Base-by-base conservation (phyloP, 2,113 vertebrate species). In the Cricetomys ansorgei region DNA sequence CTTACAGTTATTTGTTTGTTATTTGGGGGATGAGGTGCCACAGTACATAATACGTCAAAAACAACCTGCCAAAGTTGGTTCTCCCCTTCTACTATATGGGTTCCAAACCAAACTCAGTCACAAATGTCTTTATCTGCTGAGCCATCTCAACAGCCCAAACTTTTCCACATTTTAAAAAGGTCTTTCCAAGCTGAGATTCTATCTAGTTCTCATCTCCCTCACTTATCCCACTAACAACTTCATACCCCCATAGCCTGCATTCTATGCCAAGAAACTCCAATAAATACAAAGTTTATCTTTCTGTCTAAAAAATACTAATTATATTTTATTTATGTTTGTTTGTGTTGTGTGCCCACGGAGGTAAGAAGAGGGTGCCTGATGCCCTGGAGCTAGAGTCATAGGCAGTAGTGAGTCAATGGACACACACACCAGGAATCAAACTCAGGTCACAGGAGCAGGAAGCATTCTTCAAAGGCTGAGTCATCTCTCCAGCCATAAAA, bases 181-280 rank as follows among this genome's bases (percentile, higher is more conserved):
- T n/a, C 64, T 86, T 87, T 57, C 53, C 89, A 92, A 67, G 37
- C 31, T 79, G 88, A 96, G 34, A 59, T 76, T 72, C 37, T 50
- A 79, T 88, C n/a, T 37, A 64, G 17, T 70, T 19, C 53, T 76
- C 55, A 89, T 67, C 15, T 85, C 53, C 76, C 31, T 88, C 27
- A 53, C n/a, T 40, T 69, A 72, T 40, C 48, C 55, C 59, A 97
- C 88, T 88, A 70, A 86, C 23, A 94, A 73, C 37, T 76, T 94
- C 45, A 57, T 43, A 96, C 19, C 55, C 50, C 50, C 50, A 59
- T 85, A 93, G 8, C 53, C 53, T 72, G 81, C 4, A 50, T 37
- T 69, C 84, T 29, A 91, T 43, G 53, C 40, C 53, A 23, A 83
- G 65, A 57, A 69, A 8, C 27, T 25, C 45, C 50, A 95, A 31